These are phyloP conservation scores for Xenopus petersii DNA, from an alignment of 2,797 vertebrate genomes.

Conservation along the genomic window DNA sequence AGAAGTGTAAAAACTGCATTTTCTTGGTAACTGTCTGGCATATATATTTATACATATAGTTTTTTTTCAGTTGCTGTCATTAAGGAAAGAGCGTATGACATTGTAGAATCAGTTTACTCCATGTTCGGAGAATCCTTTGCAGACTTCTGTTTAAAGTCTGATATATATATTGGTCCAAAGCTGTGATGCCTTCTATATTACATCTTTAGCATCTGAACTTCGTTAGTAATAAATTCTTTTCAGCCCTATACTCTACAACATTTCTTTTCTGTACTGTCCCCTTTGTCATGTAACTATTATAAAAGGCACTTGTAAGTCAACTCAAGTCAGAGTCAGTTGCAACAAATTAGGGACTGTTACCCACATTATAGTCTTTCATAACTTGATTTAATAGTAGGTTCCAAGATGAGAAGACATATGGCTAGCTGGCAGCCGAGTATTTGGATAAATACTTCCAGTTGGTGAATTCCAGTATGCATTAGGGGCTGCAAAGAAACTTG, in stretches of 20 bases:
- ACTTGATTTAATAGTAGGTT: conserved; percentile 76
- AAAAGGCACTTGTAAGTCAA: conserved; percentile 65
- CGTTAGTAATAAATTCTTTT: conserved; percentile 54
- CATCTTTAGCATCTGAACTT: conserved; percentile 57
- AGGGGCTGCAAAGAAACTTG: conserved; percentile 78
- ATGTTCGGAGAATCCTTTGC: conserved; percentile 45
- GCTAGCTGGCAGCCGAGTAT: conserved; percentile 75
- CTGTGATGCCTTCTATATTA: conserved; percentile 55
- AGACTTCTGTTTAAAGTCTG: conserved; percentile 57
- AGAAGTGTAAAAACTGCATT: conserved; percentile 47
- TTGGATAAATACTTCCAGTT: conserved; percentile 78
- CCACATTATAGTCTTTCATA: conserved; percentile 50
- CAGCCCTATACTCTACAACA: conserved; percentile 51
- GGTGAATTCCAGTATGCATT: conserved; percentile 86
- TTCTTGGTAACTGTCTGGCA: neutral
- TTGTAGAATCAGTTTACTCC: conserved; percentile 4
- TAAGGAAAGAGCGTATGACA: neutral
- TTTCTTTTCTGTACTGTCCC: conserved; percentile 56
- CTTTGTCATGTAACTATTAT: conserved; percentile 16
- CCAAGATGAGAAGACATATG: conserved; percentile 85
- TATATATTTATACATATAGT: conserved; percentile 1
- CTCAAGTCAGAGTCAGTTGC: conserved; percentile 55
- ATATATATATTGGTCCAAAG: conserved; percentile 57
- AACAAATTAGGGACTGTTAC: conserved; percentile 39
- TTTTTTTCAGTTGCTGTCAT: conserved; percentile 2